A percentile compares a stretch with the other conserved stretches of the same genome.
phyloP scores from a whole-genome alignment of 1,140 invertebrate genomes.

The Saxidomus purpurata region DNA sequence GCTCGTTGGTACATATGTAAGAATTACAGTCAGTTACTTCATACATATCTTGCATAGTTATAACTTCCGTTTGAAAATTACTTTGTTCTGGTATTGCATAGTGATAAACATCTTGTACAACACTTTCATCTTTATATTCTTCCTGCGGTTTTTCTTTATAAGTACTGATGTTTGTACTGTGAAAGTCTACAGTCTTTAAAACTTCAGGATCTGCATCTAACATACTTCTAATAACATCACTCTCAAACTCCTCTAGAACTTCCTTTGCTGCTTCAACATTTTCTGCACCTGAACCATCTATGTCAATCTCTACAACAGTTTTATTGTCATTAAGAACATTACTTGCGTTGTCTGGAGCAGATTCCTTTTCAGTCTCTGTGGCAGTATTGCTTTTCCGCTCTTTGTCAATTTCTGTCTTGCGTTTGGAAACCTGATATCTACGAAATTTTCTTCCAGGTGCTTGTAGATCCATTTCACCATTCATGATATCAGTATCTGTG shows the following conservation, averaged over 20 bases:
- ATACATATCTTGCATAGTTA: neutral
- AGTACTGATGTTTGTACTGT: neutral
- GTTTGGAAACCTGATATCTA: neutral
- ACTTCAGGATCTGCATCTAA: neutral
- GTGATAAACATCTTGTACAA: neutral
- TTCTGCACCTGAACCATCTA: neutral
- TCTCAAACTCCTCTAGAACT: neutral
- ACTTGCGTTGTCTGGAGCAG: neutral
- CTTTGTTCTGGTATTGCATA: neutral
- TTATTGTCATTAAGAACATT: neutral
- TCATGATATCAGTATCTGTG: neutral
- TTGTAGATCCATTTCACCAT: neutral
- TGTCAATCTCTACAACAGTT: neutral
- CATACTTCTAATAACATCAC: constrained; percentile 1
- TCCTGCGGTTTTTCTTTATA: neutral
- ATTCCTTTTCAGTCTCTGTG: neutral
- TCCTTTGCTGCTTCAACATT: neutral
- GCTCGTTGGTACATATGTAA: neutral
- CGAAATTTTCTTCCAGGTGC: neutral
- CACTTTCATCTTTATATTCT: neutral
- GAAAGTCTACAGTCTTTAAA: neutral
- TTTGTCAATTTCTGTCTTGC: neutral
- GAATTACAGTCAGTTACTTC: neutral
- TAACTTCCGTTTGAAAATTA: neutral
- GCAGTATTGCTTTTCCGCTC: neutral